Conservation (phyloP, 2,888 invertebrate species). For the Xanthia icteritia region DNA sequence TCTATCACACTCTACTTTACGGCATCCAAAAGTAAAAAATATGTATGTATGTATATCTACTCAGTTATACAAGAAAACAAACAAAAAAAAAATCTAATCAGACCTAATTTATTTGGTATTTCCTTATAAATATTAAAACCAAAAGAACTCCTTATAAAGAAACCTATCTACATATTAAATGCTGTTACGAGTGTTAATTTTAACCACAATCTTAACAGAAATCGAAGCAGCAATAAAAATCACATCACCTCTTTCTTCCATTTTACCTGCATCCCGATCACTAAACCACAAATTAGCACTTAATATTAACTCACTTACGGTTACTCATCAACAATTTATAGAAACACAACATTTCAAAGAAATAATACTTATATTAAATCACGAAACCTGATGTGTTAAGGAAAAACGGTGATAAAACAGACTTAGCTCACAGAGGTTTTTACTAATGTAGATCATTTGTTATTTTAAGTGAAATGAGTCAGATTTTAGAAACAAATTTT, state of each 20-base stretch:
- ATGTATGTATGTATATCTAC: too few relatives aligned
- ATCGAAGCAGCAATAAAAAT: slow-evolving; percentile 8
- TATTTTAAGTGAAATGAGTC: slow-evolving; percentile 45
- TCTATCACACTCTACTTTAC: too few relatives aligned
- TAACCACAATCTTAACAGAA: slow-evolving; percentile 9
- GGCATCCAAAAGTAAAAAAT: too few relatives aligned
- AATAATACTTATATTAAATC: slow-evolving; percentile 11
- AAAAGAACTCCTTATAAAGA: background rate
- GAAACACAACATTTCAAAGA: slow-evolving; percentile 47
- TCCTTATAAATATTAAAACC: background rate
- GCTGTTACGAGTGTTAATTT: background rate
- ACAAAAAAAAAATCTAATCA: too few relatives aligned
- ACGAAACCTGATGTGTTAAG: slow-evolving; percentile 30
- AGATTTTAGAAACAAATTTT: slow-evolving; percentile 20
- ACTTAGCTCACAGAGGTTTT: slow-evolving; percentile 7
- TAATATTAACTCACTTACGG: slow-evolving; percentile 16
- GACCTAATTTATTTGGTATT: background rate
- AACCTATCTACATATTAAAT: background rate
- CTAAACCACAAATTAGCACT: slow-evolving; percentile 35
- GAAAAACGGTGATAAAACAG: slow-evolving; percentile 32
- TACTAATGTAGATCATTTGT: slow-evolving; percentile 46
- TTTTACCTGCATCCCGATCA: slow-evolving; percentile 15
- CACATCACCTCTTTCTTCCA: background rate
- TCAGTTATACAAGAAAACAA: too few relatives aligned
- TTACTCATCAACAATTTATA: slow-evolving; percentile 45